phyloP scores from a whole-genome alignment of 2,113 vertebrate genomes.

The Scopus umbretta region DNA sequence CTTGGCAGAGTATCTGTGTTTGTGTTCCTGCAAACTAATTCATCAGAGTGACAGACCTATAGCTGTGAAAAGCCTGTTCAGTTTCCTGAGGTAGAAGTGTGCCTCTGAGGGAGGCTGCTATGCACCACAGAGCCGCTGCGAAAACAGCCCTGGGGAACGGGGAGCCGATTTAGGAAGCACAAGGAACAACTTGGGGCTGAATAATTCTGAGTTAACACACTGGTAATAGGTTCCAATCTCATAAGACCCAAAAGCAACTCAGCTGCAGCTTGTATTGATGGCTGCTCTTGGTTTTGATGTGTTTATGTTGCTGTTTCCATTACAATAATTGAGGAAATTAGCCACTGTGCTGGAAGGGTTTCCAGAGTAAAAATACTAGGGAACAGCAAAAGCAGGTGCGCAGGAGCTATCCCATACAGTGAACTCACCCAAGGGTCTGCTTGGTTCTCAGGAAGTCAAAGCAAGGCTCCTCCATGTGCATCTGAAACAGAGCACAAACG shows the following conservation, averaged over 20 bases:
- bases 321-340: not conserved
- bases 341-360: not conserved
- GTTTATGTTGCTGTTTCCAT: not conserved
- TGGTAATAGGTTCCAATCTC: not conserved
- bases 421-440: conserved; percentile 91
- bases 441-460: conserved; percentile 97
- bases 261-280: not conserved
- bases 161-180: not conserved
- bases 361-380: not conserved
- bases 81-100: not conserved
- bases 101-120: not conserved
- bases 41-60: not conserved
- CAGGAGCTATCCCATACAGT: not conserved
- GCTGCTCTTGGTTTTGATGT: not conserved
- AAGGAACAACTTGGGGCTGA: not conserved
- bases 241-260: not conserved
- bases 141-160: not conserved
- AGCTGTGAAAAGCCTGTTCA: not conserved
- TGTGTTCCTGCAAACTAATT: not conserved
- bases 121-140: not conserved
- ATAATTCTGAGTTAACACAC: not conserved
- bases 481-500: conserved; percentile 72
- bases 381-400: not conserved
- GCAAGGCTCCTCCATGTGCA: conserved; percentile 98
- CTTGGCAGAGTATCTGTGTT: not conserved